Evolutionary conservation across 2,888 invertebrate genomes (phyloP), one percentile per base, ranked within the genome.

Genomic region (Dendrolimus pini): DNA sequence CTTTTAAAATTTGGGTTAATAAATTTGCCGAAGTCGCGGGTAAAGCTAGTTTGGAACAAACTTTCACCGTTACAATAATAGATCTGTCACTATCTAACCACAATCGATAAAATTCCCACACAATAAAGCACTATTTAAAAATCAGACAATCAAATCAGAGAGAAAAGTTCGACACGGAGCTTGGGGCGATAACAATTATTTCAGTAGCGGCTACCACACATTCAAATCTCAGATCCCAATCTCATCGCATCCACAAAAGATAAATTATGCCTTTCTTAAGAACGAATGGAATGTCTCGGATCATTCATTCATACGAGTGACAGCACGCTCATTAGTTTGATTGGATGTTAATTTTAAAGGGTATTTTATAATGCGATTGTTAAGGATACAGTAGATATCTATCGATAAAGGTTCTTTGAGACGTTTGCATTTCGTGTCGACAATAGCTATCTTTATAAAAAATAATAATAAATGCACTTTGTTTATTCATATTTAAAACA

Each of bases 141-240:
- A 47, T 9, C 47, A 47, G 47, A 47, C 47, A 47, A 47, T 12
- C 47, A 47, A 47, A 47, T 47, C 47, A 8, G 47, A 47, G 47
- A 47, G 47, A 47, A 47, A 47, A 7, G 47, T 47, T 47, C 47
- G 47, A 47, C 3, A 47, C 47, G 47, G 12, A 47, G 80, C 84
- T 79, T 59, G 59, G 65, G 82, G 85, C 84, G 72, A 65, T 72
- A 74, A 77, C 80, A 72, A 75, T 72, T 68, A 71, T 70, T 70
- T 67, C 80, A 66, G 84, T 82, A 84, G 85, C 83, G 60, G 72
- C 74, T 78, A 72, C 77, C 70, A 71, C 67, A 64, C 74, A 74
- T 69, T 72, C 72, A 68, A 75, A 73, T 74, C 71, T 74, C 70
- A 74, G 75, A 77, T 72, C 65, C 69, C 71, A 76, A 80, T 74